Conservation (phyloP, 1,140 invertebrate species). For the Achroia grisella region DNA sequence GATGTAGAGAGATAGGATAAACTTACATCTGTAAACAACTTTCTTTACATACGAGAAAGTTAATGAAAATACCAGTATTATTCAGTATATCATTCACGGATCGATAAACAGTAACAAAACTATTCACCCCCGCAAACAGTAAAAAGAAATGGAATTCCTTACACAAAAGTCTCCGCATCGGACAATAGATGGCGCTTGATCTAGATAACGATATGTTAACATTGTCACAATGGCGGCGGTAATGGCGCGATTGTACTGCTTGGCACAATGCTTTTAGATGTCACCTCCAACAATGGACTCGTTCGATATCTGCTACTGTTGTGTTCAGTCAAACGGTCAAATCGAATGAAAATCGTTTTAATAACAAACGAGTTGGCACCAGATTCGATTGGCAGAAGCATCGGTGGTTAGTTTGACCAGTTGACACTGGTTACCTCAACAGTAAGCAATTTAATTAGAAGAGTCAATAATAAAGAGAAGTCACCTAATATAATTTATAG, state of each 20-base stretch:
- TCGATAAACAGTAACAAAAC: constrained; percentile 24
- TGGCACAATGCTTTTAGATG: constrained; percentile 70
- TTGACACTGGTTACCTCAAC: too few relatives aligned
- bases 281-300: constrained; percentile 62
- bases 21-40: too few relatives aligned
- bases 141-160: constrained; percentile 33
- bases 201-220: constrained; percentile 71
- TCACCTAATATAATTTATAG: too few relatives aligned
- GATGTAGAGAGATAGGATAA: too few relatives aligned
- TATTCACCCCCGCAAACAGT: constrained; percentile 21
- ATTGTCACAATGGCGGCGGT: constrained; percentile 68
- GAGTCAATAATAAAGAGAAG: too few relatives aligned
- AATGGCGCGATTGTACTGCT: constrained; percentile 67
- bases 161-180: constrained; percentile 53
- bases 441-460: too few relatives aligned
- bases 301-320: constrained; percentile 61
- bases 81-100: not conserved
- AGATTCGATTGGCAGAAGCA: too few relatives aligned
- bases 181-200: constrained; percentile 72
- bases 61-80: too few relatives aligned
- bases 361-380: constrained; percentile 6
- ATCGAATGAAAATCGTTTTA: constrained; percentile 45
- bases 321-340: constrained; percentile 46
- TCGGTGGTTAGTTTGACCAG: too few relatives aligned
- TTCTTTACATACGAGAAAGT: too few relatives aligned